phyloP scores from a whole-genome alignment of 2,797 vertebrate species.

The Cheirogaleus major region DNA sequence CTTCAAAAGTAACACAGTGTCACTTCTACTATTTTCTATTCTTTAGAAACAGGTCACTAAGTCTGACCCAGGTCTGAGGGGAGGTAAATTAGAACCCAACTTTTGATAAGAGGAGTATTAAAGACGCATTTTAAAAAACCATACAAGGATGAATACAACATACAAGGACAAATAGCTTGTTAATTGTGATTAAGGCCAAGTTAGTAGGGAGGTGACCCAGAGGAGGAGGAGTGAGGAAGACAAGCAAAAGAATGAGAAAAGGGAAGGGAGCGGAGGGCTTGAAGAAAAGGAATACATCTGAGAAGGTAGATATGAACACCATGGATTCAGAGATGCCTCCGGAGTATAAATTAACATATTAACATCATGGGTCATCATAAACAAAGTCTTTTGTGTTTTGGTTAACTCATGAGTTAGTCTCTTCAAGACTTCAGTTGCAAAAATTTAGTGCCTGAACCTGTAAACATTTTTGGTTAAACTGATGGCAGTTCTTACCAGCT shows the following conservation, averaged over 20 bases:
- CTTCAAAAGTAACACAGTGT: background rate
- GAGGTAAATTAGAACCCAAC: rapidly evolving
- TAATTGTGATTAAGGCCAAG: background rate
- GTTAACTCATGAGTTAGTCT: background rate
- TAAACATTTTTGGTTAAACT: background rate
- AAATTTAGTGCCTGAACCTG: background rate
- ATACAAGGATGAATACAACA: background rate
- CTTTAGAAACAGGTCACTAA: background rate
- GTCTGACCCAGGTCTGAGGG: background rate
- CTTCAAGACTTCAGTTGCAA: background rate
- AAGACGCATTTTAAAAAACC: background rate
- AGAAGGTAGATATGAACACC: background rate
- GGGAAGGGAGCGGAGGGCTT: no score
- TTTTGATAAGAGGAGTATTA: background rate
- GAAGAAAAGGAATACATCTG: no score
- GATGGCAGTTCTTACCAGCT: background rate
- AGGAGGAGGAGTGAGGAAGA: background rate
- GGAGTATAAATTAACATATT: background rate
- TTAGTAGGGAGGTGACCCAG: background rate
- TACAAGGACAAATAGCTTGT: background rate
- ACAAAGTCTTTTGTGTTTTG: no score
- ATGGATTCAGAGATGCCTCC: no score
- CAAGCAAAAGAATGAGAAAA: background rate
- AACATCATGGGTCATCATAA: background rate
- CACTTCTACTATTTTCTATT: background rate